Evolutionary conservation across 2,797 vertebrate species (phyloP), one percentile per base, ranked within the genome.

Genomic region (Petrocephalus schoutedeni): DNA sequence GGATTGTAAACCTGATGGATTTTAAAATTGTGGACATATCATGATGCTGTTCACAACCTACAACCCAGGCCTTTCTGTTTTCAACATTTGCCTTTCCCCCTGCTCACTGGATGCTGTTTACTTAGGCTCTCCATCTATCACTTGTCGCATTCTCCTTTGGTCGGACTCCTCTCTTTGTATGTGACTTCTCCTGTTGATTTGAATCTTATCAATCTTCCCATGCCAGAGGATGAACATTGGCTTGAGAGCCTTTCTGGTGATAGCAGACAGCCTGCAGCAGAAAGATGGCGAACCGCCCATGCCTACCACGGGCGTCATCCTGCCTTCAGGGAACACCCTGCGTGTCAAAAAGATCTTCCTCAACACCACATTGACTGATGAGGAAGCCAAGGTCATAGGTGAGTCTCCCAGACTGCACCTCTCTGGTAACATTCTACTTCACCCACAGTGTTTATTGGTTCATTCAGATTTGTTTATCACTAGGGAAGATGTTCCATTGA

Each of bases 341-440:
- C 97, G 98, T n/a, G 98, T 99, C 89, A 99, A 99, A 94, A 99
- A 99, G 94, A 98, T 98, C 94, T 99, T 99, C 92, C 97, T 99
- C 74, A 99, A 98, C 94, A 99, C 98, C 95, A 99, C 98, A 0
- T 94, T 99, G 90, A 99, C 98, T 19, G 98, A 99, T 89, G 98
- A 99, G 93, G 98, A 99, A 94, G 98, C 98, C 88, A 99, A 98
- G 95, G 97, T 97, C 91, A 99, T 99, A 93, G 98, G 98, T 99
- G 87, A 36, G 95, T 92, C 67, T 56, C 28, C 71, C 54, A 71
- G 53, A 53, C 54, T 87, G 57, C 41, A 57, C 49, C 53, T 6
- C 9, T 84, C 21, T 1, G 19, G 4, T 7, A 41, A 23, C 4
- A 28, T 53, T 14, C 28, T 86, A 5, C 23, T 51, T 67, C n/a